Evolutionary conservation across 2,888 invertebrate species (phyloP), one percentile per base, ranked within the genome.

Genomic region (Reticulitermes lucifugus): DNA sequence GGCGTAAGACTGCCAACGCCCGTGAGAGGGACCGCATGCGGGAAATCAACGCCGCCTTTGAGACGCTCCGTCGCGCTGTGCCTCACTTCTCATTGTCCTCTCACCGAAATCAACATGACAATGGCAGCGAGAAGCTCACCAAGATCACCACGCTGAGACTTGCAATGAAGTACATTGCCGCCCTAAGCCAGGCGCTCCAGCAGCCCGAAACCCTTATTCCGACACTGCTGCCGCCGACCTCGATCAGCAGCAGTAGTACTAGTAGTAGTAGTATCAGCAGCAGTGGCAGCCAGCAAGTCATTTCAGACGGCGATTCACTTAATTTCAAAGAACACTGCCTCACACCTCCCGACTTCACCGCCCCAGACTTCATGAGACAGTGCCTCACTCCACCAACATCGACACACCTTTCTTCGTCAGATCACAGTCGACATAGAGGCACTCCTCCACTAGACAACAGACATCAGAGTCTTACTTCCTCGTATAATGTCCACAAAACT

Each of bases 21-120:
- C 91, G 98, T 51, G 98, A 98, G 89, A 91, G 98, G 60, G 95
- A 95, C 88, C 93, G 98, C 85, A 98, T 98, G 97, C 93, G 96
- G 80, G 97, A 97, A 90, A 97, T 98, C 88, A 98, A 98, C 91
- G 93, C 94, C 86, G 98, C 97, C 0, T 98, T 98, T 91, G 97
- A 97, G 89, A 93, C 95, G 1, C 92, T 98, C 14, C 93, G 97
- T 43, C 93, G 93, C 25, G 96, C 95, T 43, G 95, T 98, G 21
- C 98, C 98, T 12, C 92, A 89, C 59, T 83, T 89, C 25, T 83
- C 85, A 2, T 41, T 60, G 22, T 71, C 81, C 12, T 25, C 79
- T 14, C 81, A 81, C 41, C 81, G 65, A 1, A 71, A 41, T 21
- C 73, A 75, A 86, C 79, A 86, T 81, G 81, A 65, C 59, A 87